Evolutionary conservation across 2,888 invertebrate species (phyloP).

Genomic region (Epirrhoe alternata): DNA sequence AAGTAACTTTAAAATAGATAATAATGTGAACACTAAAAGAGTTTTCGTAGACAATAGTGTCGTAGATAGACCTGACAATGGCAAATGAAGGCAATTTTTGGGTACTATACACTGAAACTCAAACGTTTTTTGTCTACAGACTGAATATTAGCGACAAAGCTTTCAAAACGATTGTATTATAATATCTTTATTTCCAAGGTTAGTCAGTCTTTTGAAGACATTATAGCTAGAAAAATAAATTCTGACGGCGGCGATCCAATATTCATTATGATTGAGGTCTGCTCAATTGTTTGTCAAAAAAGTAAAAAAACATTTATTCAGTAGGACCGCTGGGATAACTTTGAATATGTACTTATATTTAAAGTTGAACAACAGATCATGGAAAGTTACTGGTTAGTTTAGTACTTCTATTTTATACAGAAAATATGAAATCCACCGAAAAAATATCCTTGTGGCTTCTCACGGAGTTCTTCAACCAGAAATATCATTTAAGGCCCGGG

Average conservation of each 20-base stretch:
- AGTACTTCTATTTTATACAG: not conserved
- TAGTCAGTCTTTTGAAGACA: constrained; percentile 11
- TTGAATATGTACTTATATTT: too few species aligned
- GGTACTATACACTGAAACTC: not conserved
- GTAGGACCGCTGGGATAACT: too few species aligned
- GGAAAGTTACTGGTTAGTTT: too few species aligned
- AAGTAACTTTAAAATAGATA: not conserved
- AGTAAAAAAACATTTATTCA: too few species aligned
- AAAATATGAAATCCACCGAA: constrained; percentile 17
- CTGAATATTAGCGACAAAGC: constrained; percentile 1
- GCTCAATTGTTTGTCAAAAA: not conserved
- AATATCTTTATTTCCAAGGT: constrained; percentile 14
- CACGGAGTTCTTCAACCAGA: constrained; percentile 49
- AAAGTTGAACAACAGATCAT: too few species aligned
- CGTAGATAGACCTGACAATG: constrained; percentile 3
- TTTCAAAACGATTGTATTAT: constrained; percentile 14
- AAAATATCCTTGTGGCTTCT: constrained; percentile 43
- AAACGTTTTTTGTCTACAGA: not conserved
- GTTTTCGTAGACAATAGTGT: constrained; percentile 2
- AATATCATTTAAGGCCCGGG: constrained; percentile 51
- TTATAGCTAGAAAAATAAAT: constrained; percentile 17
- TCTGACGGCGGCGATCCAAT: constrained; percentile 10
- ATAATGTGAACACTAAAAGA: not conserved
- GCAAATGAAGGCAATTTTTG: constrained; percentile 18
- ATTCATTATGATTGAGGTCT: constrained; percentile 5